Conservation (phyloP, 2,888 invertebrate genomes). For the Punctoribates punctum region DNA sequence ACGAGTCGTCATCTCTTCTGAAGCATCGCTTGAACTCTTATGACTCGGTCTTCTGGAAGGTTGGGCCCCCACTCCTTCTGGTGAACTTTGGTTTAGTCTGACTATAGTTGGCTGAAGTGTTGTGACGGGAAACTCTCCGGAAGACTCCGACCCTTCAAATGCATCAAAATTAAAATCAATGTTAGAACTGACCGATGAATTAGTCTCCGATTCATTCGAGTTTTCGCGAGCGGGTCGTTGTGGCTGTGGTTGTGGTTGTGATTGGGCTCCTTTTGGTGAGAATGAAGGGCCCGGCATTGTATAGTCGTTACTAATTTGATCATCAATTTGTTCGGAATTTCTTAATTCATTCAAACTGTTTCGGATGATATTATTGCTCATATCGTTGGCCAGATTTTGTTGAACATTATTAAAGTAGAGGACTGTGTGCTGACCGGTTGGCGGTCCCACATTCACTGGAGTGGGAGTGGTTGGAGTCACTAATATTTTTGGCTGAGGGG, state of each 20-base stretch:
- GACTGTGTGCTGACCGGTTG: background rate
- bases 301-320: background rate
- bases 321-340: background rate
- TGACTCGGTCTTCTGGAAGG: background rate
- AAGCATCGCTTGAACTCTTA: no score
- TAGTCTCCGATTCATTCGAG: background rate
- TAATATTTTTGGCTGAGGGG: background rate
- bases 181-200: slow-evolving; percentile 6
- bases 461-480: background rate
- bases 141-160: background rate
- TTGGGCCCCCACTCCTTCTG: background rate
- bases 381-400: background rate
- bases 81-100: background rate
- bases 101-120: slow-evolving; percentile 14
- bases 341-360: slow-evolving; percentile 14
- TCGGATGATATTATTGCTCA: slow-evolving; percentile 12
- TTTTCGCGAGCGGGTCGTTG: background rate
- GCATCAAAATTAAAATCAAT: slow-evolving; percentile 16
- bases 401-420: background rate
- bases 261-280: background rate
- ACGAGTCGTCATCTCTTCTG: background rate
- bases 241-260: no score
- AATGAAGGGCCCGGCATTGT: background rate
- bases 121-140: background rate
- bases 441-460: background rate